Evolutionary conservation across 1,140 invertebrate species (phyloP).

Genomic region (Brachystomella parvula): DNA sequence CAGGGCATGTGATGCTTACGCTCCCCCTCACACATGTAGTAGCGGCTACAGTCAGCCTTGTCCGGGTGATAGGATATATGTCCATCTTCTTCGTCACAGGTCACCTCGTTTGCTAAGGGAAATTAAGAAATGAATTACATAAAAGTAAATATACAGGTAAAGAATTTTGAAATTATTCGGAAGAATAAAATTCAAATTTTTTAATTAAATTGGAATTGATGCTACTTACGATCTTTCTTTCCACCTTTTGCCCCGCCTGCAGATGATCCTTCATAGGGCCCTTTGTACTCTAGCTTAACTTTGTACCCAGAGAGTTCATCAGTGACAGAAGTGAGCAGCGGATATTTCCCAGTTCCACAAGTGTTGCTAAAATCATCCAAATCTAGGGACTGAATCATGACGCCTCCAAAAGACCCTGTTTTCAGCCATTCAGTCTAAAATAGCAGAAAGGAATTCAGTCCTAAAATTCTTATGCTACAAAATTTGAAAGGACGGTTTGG

Average conservation of each 20-base stretch:
- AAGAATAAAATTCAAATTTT: background rate
- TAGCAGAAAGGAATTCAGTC: background rate
- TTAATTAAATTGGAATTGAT: background rate
- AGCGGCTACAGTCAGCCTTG: slow-evolving; percentile 82
- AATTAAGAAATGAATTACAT: slow-evolving; percentile 17
- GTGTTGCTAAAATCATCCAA: slow-evolving; percentile 89
- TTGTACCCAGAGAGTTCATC: slow-evolving; percentile 74
- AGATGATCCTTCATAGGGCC: slow-evolving; percentile 67
- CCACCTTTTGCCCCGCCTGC: slow-evolving; percentile 41
- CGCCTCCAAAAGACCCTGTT: slow-evolving; percentile 85
- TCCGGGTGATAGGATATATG: slow-evolving; percentile 88
- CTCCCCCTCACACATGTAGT: slow-evolving; percentile 93
- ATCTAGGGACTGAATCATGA: slow-evolving; percentile 95
- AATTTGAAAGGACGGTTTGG: too few species aligned
- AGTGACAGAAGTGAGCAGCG: slow-evolving; percentile 76
- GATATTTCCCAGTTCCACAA: slow-evolving; percentile 84
- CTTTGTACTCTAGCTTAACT: slow-evolving; percentile 75
- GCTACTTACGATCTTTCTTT: slow-evolving; percentile 61
- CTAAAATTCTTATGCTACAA: background rate
- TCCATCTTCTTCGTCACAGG: slow-evolving; percentile 84
- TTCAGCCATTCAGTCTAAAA: slow-evolving; percentile 84
- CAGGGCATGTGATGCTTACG: slow-evolving; percentile 38
- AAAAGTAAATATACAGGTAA: background rate
- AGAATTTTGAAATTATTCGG: background rate
- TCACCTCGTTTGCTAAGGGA: slow-evolving; percentile 68